Conservation (phyloP, 2,888 invertebrate genomes). For the Cepaea hortensis region DNA sequence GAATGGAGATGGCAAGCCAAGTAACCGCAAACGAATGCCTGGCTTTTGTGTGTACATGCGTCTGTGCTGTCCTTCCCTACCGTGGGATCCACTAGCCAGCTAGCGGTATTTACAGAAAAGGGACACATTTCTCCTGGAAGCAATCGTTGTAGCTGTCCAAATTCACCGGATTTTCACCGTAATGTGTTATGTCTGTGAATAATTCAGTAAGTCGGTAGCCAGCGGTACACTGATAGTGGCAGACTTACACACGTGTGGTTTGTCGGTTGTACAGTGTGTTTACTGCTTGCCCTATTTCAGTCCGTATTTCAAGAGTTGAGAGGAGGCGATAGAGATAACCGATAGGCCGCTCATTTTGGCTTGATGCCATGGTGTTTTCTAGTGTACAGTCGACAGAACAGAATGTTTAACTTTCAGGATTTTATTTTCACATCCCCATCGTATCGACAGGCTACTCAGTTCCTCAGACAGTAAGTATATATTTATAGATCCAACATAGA, state of each 20-base stretch:
- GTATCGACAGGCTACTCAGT: too few species aligned
- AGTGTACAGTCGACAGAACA: neutral
- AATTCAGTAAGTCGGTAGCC: too few species aligned
- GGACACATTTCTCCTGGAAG: too few species aligned
- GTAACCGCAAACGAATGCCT: slow-evolving; percentile 40
- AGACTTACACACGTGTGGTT: neutral
- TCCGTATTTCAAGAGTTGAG: neutral
- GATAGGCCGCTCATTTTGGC: neutral
- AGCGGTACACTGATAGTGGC: neutral
- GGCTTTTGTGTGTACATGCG: slow-evolving; percentile 37
- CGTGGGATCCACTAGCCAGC: slow-evolving; percentile 36
- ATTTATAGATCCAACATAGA: too few species aligned
- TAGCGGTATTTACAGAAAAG: neutral
- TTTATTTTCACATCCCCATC: too few species aligned
- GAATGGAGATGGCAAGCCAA: slow-evolving; percentile 44
- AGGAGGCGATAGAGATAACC: too few species aligned
- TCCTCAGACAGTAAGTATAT: too few species aligned
- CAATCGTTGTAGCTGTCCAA: too few species aligned
- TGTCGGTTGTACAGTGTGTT: neutral
- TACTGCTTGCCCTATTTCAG: neutral
- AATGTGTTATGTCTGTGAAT: too few species aligned
- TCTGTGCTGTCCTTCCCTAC: slow-evolving; percentile 33
- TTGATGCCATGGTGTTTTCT: slow-evolving; percentile 13
- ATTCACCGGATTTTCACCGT: too few species aligned
- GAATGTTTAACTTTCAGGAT: neutral